Conservation (phyloP, 2,113 vertebrate genomes). For the Hepsetus odoe region DNA sequence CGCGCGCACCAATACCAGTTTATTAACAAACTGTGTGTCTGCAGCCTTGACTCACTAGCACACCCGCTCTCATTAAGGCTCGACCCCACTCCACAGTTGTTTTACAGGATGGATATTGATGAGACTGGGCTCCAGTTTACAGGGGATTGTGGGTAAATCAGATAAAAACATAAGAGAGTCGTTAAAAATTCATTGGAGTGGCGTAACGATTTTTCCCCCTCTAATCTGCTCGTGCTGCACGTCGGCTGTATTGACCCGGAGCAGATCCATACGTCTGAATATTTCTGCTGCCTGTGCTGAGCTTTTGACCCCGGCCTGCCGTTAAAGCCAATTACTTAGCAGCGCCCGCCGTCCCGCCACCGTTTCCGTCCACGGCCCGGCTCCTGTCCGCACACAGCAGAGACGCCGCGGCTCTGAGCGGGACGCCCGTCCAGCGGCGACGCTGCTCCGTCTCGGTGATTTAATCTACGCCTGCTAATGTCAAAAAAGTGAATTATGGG, state of each 20-base stretch:
- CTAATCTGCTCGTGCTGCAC: background rate
- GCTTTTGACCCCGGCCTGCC: background rate
- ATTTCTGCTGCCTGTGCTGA: background rate
- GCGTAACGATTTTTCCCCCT: background rate
- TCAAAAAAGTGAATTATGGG: no score
- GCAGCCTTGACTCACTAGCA: background rate
- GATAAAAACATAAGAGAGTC: slow-evolving; percentile 11
- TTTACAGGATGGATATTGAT: slow-evolving; percentile 15
- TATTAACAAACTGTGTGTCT: background rate
- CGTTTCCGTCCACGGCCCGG: no score
- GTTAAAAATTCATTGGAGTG: slow-evolving; percentile 16
- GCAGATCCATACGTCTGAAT: background rate
- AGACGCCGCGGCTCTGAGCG: no score
- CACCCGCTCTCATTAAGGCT: slow-evolving; percentile 1
- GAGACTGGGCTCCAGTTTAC: background rate
- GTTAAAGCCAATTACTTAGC: slow-evolving; percentile 11
- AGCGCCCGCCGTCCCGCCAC: background rate
- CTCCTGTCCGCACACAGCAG: no score
- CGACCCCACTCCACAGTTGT: background rate
- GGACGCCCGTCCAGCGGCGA: no score
- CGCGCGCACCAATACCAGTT: no score
- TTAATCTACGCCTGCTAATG: no score
- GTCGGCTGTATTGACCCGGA: background rate
- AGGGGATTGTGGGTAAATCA: slow-evolving; percentile 5
- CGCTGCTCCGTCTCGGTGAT: no score